Evolutionary conservation across 2,113 vertebrate genomes (phyloP).

Genomic region (Platichthys stellatus): DNA sequence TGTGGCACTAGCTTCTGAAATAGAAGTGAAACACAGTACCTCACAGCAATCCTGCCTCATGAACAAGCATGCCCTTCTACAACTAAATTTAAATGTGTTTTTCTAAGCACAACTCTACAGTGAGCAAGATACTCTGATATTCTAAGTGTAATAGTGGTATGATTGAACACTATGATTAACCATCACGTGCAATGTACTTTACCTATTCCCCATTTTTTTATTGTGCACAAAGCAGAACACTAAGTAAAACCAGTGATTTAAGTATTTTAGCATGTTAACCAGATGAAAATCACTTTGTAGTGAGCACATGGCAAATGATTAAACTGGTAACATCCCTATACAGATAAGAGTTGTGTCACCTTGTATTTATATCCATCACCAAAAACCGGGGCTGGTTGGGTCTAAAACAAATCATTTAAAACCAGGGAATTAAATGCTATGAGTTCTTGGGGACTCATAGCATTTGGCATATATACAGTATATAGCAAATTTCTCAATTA

Average conservation of each 20-base stretch:
- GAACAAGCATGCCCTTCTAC: constrained; percentile 68
- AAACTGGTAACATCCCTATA: too few relatives aligned
- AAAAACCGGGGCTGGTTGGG: too few relatives aligned
- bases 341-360: too few relatives aligned
- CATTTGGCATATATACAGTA: too few relatives aligned
- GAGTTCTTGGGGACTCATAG: too few relatives aligned
- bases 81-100: constrained; percentile 12
- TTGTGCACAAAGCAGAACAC: not conserved
- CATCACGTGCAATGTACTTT: not conserved
- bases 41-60: constrained; percentile 70
- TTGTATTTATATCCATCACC: too few relatives aligned
- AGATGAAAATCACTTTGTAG: not conserved
- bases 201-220: not conserved
- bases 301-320: too few relatives aligned
- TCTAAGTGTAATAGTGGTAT: not conserved
- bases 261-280: not conserved
- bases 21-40: constrained; percentile 85
- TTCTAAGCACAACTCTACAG: constrained; percentile 9
- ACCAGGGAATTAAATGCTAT: not conserved
- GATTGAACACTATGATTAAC: not conserved
- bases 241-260: not conserved
- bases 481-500: too few relatives aligned
- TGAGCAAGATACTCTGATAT: constrained; percentile 14
- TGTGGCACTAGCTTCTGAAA: constrained; percentile 88
- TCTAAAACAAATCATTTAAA: not conserved